A percentile compares a stretch with the other conserved stretches of the same genome.
These are phyloP conservation scores for Eupithecia centaureata DNA, from an alignment of 2,888 invertebrate genomes.

Conservation along the genomic window DNA sequence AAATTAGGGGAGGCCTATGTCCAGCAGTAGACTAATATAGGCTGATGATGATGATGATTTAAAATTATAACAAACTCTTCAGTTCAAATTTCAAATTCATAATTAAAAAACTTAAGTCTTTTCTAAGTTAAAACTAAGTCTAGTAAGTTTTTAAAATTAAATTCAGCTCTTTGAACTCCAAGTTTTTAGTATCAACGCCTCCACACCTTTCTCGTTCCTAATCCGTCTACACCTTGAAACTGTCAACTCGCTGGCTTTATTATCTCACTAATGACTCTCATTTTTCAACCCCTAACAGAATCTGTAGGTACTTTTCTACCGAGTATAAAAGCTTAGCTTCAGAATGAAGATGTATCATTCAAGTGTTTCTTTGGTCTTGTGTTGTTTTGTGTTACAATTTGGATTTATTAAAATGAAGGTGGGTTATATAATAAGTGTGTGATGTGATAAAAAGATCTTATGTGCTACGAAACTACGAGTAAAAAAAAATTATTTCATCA, in stretches of 20 bases:
- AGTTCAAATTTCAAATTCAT: too few relatives aligned
- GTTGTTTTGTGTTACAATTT: constrained; percentile 24
- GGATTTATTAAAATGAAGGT: constrained; percentile 51
- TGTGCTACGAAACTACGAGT: too few relatives aligned
- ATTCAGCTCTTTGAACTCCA: not conserved
- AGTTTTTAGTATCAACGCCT: constrained; percentile 42
- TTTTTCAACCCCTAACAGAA: constrained; percentile 71
- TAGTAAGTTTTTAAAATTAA: too few relatives aligned
- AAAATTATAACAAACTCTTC: too few relatives aligned
- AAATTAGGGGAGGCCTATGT: too few relatives aligned
- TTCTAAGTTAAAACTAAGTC: too few relatives aligned
- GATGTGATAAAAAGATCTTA: not conserved
- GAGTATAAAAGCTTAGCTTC: constrained; percentile 66
- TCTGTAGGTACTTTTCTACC: constrained; percentile 12
- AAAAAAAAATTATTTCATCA: too few relatives aligned
- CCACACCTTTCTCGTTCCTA: constrained; percentile 51
- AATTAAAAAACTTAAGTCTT: too few relatives aligned
- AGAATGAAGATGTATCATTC: constrained; percentile 50
- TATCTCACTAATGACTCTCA: constrained; percentile 67
- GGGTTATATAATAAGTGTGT: constrained; percentile 17
- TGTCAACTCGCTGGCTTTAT: constrained; percentile 70
- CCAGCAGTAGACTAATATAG: too few relatives aligned
- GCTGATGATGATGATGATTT: too few relatives aligned
- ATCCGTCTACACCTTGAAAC: constrained; percentile 61
- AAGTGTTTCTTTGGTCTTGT: constrained; percentile 27